Base-by-base conservation (phyloP, 1,140 invertebrate genomes). In the Cyrtorhinus lividipennis region DNA sequence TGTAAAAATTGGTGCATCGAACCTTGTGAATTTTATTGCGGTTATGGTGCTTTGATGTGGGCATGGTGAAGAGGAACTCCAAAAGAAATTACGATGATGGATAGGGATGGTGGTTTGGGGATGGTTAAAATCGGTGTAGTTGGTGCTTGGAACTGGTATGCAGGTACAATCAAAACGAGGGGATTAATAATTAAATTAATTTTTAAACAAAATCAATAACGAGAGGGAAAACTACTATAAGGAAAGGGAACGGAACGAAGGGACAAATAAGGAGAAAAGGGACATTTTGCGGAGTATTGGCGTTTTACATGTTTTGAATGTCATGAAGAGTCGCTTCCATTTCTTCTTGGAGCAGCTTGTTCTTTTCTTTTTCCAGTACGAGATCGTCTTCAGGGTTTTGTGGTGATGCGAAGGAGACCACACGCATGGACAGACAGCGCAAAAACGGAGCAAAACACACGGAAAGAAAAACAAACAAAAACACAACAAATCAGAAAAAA, bases 261-360 rank as follows among this genome's bases (percentile, higher is more conserved):
- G 44, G 44, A 45, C n/a, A n/a, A n/a, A n/a, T n/a, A n/a, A n/a
- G n/a, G n/a, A n/a, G 53, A 10, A 23, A 18, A 56, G n/a, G 53
- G 53, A 12, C 20, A 13, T 59, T 59, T 59, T 59, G 8, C 24
- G 57, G 26, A 20, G 57, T 24, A 24, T 23, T 15, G 23, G 8
- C n/a, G 53, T 18, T 59, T 86, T 92, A 96, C 91, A 96, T 95
- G 79, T 95, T 96, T 81, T 97, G 93, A 79, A 98, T 95, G 81
- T 98, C 94, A 83, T 96, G 92, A 78, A 98, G 86, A 72, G 95
- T 98, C 72, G 90, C 86, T 78, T 99, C 95, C 90, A 99, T 97
- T 78, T 99, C 96, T 75, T 95, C 90, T 77, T 94, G 88, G 71
- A 98, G 85, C 75, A 90, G 79, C 84, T 93, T 95, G 82, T 92